Evolutionary conservation across 1,140 invertebrate genomes (phyloP).

Genomic region (Lysiphlebus fabarum): DNA sequence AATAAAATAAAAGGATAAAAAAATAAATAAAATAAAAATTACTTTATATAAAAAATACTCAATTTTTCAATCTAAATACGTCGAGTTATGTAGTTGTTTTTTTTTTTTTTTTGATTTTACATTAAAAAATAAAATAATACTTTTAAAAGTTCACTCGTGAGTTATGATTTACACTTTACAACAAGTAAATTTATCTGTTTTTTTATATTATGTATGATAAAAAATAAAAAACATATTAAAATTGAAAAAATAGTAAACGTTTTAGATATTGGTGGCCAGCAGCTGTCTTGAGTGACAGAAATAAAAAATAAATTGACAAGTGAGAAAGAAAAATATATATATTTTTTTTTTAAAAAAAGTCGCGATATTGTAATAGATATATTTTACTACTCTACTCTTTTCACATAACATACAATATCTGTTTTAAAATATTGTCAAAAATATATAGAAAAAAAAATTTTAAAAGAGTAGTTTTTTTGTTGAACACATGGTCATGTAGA

Average conservation of each 20-base stretch:
- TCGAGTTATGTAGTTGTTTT: too few relatives aligned
- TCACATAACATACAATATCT: slow-evolving; percentile 40
- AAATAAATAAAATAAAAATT: too few relatives aligned
- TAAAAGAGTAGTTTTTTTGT: too few relatives aligned
- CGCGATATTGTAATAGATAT: slow-evolving; percentile 52
- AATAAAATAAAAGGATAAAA: too few relatives aligned
- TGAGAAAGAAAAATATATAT: slow-evolving; percentile 17
- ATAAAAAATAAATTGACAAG: slow-evolving; percentile 24
- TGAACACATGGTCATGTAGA: slow-evolving; percentile 13
- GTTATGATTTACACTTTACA: slow-evolving; percentile 9
- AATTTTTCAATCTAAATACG: too few relatives aligned
- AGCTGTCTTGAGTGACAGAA: slow-evolving; percentile 41
- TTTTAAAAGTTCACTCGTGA: background rate
- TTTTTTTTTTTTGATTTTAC: too few relatives aligned
- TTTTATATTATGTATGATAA: background rate
- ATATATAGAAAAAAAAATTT: slow-evolving; percentile 35
- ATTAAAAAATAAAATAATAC: too few relatives aligned
- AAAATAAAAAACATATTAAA: slow-evolving; percentile 47
- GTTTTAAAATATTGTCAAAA: slow-evolving; percentile 53
- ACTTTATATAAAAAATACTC: too few relatives aligned
- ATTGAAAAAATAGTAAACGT: slow-evolving; percentile 44
- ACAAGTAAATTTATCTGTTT: background rate
- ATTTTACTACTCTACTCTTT: too few relatives aligned
- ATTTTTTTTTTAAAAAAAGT: slow-evolving; percentile 33
- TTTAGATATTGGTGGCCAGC: slow-evolving; percentile 52